Conservation (phyloP, 2,888 invertebrate genomes). For the Morpho achilles region DNA sequence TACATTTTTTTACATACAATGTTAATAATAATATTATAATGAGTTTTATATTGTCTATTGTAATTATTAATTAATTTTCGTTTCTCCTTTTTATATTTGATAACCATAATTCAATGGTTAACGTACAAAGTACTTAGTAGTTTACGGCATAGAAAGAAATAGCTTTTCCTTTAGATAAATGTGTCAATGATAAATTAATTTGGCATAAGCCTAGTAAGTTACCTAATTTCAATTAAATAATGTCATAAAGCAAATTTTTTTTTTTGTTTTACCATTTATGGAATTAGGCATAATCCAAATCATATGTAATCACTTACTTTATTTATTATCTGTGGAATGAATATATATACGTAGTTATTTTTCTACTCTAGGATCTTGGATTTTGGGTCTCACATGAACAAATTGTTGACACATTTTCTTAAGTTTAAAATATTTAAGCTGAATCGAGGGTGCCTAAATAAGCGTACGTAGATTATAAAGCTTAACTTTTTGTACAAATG, state of each 20-base stretch:
- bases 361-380: no score
- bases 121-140: constrained; percentile 37
- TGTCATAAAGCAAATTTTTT: no score
- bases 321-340: no score
- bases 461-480: constrained; percentile 16
- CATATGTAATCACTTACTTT: no score
- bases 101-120: constrained; percentile 19
- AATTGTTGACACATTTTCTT: constrained; percentile 41
- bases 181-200: constrained; percentile 12
- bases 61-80: constrained; percentile 5
- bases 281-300: no score
- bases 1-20: background rate
- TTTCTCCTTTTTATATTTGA: constrained; percentile 11
- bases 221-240: no score
- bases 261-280: no score
- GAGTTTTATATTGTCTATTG: background rate
- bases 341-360: no score
- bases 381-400: background rate
- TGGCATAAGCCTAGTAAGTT: background rate
- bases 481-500: constrained; percentile 8
- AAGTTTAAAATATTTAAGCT: constrained; percentile 44
- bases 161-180: constrained; percentile 18
- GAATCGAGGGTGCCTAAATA: constrained; percentile 66
- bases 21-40: background rate
- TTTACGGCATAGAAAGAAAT: constrained; percentile 25